phyloP scores from a whole-genome alignment of 2,888 invertebrate genomes.

The Sphecodes monilicornis region DNA sequence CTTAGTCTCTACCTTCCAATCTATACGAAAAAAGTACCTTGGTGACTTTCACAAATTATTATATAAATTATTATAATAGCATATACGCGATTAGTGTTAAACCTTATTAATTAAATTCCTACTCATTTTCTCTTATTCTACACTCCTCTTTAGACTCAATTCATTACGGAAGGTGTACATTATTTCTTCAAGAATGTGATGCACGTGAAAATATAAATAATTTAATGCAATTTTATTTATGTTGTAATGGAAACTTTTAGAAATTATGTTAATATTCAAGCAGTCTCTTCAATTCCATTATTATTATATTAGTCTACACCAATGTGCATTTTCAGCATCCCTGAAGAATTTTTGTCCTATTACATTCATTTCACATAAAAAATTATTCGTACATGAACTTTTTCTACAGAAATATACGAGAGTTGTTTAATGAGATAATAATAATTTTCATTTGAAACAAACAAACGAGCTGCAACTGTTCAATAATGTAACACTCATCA shows the following conservation, averaged over 20 bases:
- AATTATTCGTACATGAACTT: slow-evolving; percentile 9
- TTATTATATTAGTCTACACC: slow-evolving; percentile 38
- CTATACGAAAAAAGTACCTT: not conserved
- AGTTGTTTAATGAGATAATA: not conserved
- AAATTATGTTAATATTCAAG: slow-evolving; percentile 35
- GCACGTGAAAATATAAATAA: slow-evolving; percentile 10
- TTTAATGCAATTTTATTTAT: slow-evolving; percentile 18
- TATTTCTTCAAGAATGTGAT: slow-evolving; percentile 4
- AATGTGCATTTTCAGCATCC: slow-evolving; percentile 21
- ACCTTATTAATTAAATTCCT: not conserved
- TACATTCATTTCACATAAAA: slow-evolving; percentile 11
- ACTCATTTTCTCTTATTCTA: not conserved
- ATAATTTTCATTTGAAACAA: not conserved
- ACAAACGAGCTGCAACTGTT: not conserved
- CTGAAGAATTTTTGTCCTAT: slow-evolving; percentile 30
- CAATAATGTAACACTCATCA: not conserved
- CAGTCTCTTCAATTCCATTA: slow-evolving; percentile 52
- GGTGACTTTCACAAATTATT: not conserved
- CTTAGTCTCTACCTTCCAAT: not conserved
- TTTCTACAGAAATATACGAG: not conserved
- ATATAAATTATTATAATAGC: not conserved
- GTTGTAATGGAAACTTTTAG: slow-evolving; percentile 26
- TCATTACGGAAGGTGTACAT: not conserved
- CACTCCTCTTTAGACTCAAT: not conserved
- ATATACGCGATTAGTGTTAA: not conserved